Conservation (phyloP, 2,113 vertebrate species). For the Trinectes maculatus region DNA sequence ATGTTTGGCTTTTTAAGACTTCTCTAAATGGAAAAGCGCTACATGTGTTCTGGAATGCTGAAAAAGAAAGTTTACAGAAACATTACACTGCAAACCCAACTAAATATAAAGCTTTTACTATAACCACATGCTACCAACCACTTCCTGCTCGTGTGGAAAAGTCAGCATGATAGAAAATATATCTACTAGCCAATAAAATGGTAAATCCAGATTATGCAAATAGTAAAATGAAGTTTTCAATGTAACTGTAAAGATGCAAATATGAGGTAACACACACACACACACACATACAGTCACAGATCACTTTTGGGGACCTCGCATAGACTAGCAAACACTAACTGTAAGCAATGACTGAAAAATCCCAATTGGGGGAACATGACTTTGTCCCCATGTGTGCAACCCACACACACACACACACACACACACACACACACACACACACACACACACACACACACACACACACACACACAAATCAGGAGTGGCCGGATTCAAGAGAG, state of each 20-base stretch:
- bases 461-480: constrained; percentile 17
- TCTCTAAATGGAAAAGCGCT: background rate
- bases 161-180: background rate
- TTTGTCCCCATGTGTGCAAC: background rate
- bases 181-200: background rate
- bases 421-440: constrained; percentile 7
- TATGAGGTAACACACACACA: constrained; percentile 6
- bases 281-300: background rate
- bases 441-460: background rate
- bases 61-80: background rate
- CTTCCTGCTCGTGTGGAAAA: constrained; percentile 14
- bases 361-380: background rate
- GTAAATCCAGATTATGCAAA: background rate
- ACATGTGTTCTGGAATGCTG: background rate
- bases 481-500: constrained; percentile 6
- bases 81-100: background rate
- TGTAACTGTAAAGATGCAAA: constrained; percentile 15
- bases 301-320: background rate
- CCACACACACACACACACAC: constrained; percentile 6
- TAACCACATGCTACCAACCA: background rate
- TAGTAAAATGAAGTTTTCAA: background rate
- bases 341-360: background rate
- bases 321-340: background rate
- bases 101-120: background rate
- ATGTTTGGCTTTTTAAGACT: constrained; percentile 7